Conservation (phyloP, 2,113 vertebrate species). For the Aegotheles bennettii region DNA sequence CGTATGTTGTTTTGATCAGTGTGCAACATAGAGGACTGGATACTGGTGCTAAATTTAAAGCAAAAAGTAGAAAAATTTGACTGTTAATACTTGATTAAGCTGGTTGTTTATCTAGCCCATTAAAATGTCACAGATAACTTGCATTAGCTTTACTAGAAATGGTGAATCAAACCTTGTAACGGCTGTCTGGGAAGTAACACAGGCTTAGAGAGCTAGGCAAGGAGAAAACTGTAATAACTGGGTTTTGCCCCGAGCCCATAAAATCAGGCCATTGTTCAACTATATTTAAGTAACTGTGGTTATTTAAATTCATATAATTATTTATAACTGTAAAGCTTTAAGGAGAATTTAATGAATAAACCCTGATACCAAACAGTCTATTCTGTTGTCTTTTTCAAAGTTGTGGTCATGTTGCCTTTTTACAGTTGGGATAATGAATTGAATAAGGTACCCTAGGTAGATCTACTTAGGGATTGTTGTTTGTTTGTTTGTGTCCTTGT, state of each 20-base stretch:
- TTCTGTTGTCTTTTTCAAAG: neutral
- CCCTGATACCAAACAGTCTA: neutral
- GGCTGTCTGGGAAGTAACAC: neutral
- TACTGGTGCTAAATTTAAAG: slow-evolving; percentile 33
- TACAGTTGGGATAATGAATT: neutral
- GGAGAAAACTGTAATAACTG: neutral
- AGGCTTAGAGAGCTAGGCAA: neutral
- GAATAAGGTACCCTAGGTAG: neutral
- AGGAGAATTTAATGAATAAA: neutral
- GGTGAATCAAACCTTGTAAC: neutral
- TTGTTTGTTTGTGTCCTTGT: neutral
- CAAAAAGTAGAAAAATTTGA: neutral
- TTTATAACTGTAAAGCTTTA: neutral
- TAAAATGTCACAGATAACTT: neutral
- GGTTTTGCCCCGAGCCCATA: neutral
- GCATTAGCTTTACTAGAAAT: neutral
- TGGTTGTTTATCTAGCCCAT: neutral
- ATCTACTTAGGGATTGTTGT: neutral
- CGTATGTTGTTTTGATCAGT: slow-evolving; percentile 6
- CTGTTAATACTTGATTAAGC: neutral
- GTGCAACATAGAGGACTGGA: neutral
- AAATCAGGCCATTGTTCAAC: neutral
- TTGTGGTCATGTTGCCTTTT: neutral
- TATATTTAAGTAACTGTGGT: neutral
- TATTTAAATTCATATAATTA: neutral